phyloP scores from a whole-genome alignment of 2,113 vertebrate species.

The Thunnus thynnus region DNA sequence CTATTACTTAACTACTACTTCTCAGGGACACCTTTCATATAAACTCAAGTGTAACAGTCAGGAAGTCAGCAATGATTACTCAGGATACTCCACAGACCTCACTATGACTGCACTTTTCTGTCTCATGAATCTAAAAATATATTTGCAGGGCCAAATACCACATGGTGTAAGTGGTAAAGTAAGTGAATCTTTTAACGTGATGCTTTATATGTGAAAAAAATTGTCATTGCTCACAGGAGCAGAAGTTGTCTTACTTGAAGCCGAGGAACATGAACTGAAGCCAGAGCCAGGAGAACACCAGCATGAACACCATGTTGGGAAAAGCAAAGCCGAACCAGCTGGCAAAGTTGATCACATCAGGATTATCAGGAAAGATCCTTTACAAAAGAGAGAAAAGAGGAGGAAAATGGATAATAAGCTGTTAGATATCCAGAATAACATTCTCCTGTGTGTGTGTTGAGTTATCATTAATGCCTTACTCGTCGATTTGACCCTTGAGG shows the following conservation, averaged over 20 bases:
- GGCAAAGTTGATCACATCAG: conserved; percentile 90
- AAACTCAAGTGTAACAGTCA: no score
- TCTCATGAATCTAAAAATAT: no score
- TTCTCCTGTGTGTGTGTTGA: neutral
- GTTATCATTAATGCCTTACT: conserved; percentile 81
- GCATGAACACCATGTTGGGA: conserved; percentile 89
- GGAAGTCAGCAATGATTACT: no score
- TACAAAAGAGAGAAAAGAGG: conserved; percentile 19
- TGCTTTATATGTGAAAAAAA: no score
- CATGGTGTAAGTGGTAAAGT: no score
- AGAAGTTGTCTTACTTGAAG: conserved; percentile 87
- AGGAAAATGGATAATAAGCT: neutral
- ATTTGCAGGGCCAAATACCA: no score
- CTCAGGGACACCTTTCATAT: no score
- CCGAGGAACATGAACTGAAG: conserved; percentile 91
- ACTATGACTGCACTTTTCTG: no score
- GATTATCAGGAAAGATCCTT: conserved; percentile 85
- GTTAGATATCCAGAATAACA: neutral
- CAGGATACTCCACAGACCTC: no score
- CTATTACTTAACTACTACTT: no score
- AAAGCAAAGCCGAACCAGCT: conserved; percentile 95
- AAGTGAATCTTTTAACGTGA: no score
- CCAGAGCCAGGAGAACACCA: conserved; percentile 89
- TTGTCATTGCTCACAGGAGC: neutral
- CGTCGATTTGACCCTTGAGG: conserved; percentile 91